These are phyloP conservation scores for Ganaspis sp. DNA, from an alignment of 1,140 invertebrate genomes.

Conservation along the genomic window DNA sequence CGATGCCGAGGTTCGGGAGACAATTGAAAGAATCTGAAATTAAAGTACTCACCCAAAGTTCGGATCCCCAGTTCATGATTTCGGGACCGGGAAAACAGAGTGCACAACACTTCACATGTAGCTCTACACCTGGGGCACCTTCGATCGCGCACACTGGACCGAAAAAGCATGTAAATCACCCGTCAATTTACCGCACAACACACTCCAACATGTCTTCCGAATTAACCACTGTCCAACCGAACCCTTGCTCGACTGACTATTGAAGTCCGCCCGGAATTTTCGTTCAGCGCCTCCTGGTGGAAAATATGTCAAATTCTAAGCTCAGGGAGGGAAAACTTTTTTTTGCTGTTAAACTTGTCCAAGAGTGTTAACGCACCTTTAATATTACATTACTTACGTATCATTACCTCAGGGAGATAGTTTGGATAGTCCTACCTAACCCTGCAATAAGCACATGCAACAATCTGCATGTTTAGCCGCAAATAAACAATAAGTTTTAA, in stretches of 20 bases:
- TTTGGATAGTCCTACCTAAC: no score
- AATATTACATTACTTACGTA: no score
- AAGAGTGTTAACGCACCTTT: no score
- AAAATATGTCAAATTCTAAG: neutral
- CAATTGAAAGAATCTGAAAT: slow-evolving; percentile 28
- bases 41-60: slow-evolving; percentile 78
- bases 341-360: no score
- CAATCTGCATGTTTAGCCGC: no score
- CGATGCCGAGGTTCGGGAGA: slow-evolving; percentile 26
- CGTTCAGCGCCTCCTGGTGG: slow-evolving; percentile 39
- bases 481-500: no score
- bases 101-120: slow-evolving; percentile 67
- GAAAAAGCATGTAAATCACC: slow-evolving; percentile 58
- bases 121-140: slow-evolving; percentile 48
- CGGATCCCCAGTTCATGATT: slow-evolving; percentile 80
- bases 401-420: no score
- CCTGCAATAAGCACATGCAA: no score
- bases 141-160: slow-evolving; percentile 43
- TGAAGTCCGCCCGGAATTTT: slow-evolving; percentile 64
- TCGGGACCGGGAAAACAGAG: slow-evolving; percentile 63
- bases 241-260: slow-evolving; percentile 49
- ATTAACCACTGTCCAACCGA: slow-evolving; percentile 68
- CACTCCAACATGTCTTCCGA: slow-evolving; percentile 68
- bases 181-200: slow-evolving; percentile 60
- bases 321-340: no score